Evolutionary conservation across 2,113 vertebrate genomes (phyloP).

Genomic region (Brachyistius frenatus): DNA sequence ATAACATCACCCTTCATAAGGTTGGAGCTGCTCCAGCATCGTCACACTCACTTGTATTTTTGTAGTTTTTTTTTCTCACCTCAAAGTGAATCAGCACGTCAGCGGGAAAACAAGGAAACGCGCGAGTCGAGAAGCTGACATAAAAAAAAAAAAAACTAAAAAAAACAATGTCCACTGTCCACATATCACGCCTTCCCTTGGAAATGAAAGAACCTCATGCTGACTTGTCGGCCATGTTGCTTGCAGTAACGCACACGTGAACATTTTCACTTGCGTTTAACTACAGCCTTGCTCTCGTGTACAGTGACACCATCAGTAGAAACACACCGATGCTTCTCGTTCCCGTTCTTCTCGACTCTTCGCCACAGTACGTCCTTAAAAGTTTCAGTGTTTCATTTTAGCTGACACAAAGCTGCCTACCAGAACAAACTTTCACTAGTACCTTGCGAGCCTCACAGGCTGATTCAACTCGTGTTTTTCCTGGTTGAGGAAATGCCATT

Average conservation of each 20-base stretch:
- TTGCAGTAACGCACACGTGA: conserved; percentile 20
- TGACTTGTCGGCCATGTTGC: conserved; percentile 6
- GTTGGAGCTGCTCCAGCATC: too few species aligned
- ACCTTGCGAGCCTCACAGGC: conserved; percentile 10
- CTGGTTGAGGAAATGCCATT: conserved; percentile 22
- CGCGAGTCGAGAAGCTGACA: not conserved
- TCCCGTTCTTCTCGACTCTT: not conserved
- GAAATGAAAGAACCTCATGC: too few species aligned
- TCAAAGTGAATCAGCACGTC: too few species aligned
- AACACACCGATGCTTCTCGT: conserved; percentile 16
- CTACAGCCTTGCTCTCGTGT: conserved; percentile 46
- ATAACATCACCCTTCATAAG: too few species aligned
- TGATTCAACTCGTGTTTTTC: conserved; percentile 5
- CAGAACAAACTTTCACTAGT: conserved; percentile 24
- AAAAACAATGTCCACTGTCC: too few species aligned
- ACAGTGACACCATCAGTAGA: conserved; percentile 34
- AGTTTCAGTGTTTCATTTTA: not conserved
- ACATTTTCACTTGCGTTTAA: not conserved
- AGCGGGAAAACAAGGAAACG: not conserved
- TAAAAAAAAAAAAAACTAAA: not conserved
- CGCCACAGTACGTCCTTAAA: not conserved
- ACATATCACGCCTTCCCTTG: too few species aligned
- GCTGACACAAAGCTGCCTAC: conserved; percentile 40
- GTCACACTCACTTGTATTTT: too few species aligned
- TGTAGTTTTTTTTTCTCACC: too few species aligned